Evolutionary conservation across 2,113 vertebrate species (phyloP).

Genomic region (Rhagologus leucostigma): DNA sequence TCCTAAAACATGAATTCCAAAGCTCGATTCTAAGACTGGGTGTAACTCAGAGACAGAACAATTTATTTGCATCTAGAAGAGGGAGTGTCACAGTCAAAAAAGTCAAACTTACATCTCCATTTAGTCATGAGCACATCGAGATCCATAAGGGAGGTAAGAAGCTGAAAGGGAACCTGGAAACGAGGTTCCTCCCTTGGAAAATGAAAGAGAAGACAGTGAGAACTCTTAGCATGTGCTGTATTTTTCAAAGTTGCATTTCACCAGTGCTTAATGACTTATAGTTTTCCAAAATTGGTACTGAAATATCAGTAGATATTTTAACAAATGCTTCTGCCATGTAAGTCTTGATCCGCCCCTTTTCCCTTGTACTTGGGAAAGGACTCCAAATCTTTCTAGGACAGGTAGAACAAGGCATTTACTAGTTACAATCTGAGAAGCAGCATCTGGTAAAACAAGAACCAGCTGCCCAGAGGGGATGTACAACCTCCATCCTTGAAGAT

Average conservation of each 20-base stretch:
- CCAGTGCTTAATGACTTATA: background rate
- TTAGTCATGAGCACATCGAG: constrained; percentile 93
- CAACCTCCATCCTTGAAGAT: background rate
- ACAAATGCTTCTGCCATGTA: background rate
- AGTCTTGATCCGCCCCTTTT: background rate
- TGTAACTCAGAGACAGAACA: background rate
- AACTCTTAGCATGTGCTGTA: background rate
- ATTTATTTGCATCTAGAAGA: background rate
- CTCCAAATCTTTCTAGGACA: background rate
- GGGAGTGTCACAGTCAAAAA: background rate
- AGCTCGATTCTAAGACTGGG: background rate
- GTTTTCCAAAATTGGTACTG: background rate
- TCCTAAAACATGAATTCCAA: background rate
- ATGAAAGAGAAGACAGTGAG: background rate
- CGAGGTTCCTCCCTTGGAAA: constrained; percentile 88
- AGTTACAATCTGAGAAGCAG: background rate
- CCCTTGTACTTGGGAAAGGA: background rate
- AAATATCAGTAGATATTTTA: background rate
- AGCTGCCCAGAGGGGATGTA: background rate
- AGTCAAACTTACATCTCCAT: constrained; percentile 89
- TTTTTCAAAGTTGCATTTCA: background rate
- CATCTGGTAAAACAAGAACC: background rate
- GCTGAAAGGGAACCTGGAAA: constrained; percentile 96
- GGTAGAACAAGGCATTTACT: background rate
- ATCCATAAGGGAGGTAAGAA: constrained; percentile 92